Evolutionary conservation across 2,888 invertebrate species (phyloP), one percentile per base, ranked within the genome.

Genomic region (Napeogenes sylphis): DNA sequence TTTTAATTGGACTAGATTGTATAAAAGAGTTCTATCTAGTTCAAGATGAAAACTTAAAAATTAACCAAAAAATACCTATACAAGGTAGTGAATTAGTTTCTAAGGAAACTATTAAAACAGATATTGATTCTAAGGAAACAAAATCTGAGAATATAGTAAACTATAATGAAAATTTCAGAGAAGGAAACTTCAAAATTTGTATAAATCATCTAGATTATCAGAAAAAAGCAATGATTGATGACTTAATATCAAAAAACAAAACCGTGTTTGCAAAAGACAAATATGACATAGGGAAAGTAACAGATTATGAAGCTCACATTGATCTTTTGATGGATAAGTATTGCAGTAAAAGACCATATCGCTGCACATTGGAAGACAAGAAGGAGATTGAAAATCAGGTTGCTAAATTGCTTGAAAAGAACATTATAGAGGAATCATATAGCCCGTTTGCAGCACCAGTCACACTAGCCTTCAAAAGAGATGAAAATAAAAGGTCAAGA

Each of bases 1-100:
- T 73, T 58, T 56, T 73, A 21, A 68, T 72, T 63, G 71, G 73
- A 35, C 66, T 73, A 58, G 71, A 72, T 56, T 66, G 61, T 14
- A 73, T 71, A 67, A 64, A 72, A 70, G 21, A 56, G 12, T 73
- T 73, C 67, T 10, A 70, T 12, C 63, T 72, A 33, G 63, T 53
- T 46, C 74, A 74, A 68, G 68, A 73, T 68, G 68, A 72, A 57
- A 63, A 70, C 8, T 64, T 70, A 64, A 53, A 68, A 55, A 73
- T 71, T 4, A 68, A 21, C 55, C 66, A 21, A 68, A 59, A 61
- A 59, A 38, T 5, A 13, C 45, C 14, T 33, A 33, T 14, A 54
- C 55, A 56, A 47, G 30, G 38, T 35, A 47, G 14, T 47, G 4
- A 56, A 56, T 2, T 2, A n/a, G 46, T 46, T 46, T 46, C 46